Evolutionary conservation across 2,797 vertebrate genomes (phyloP), one percentile per base, ranked within the genome.

Genomic region (Sus cebifrons): DNA sequence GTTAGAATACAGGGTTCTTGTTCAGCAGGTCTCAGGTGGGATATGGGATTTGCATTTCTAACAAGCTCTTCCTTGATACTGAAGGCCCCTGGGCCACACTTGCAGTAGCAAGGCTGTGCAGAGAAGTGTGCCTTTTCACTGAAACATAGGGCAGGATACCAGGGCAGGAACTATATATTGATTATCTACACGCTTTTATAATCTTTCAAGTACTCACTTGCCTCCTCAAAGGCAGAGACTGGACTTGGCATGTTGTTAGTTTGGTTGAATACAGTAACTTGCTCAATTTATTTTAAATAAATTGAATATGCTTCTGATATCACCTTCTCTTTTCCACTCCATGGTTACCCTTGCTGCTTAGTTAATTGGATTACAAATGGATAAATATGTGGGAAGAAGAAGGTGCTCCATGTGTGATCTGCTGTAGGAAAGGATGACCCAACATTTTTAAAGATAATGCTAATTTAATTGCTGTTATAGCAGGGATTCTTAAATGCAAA

Each of bases 221-320:
- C 54, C 9, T 95, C 36, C 62, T 90, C 16, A 78, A 49, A 91
- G 83, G 68, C n/a, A 90, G 36, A 2, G 11, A n/a, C 73, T 87
- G 29, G 15, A 16, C 29, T 62, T 84, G 29, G 12, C 27, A 44
- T 23, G 56, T 86, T 17, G 40, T 71, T 90, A 84, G 74, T 91
- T 90, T 91, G 36, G 17, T 75, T 91, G 18, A 94, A 86, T 92
- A 64, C 5, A 82, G 1, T 32, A 5, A 85, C 29, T 86, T 5
- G 1, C 74, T 77, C 29, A 81, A n/a, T 68, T 85, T 71, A 71
- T 84, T 93, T 88, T 54, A 68, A 90, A 60, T 94, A 18, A 64
- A 67, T 36, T 79, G 36, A 79, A 52, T 79, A n/a, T 40, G 36
- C 36, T 91, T 87, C 49, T 40, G 29, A 79, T 56, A 25, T 62